Base-by-base conservation (phyloP, 2,888 invertebrate species). In the Polyommatus iphigenia region DNA sequence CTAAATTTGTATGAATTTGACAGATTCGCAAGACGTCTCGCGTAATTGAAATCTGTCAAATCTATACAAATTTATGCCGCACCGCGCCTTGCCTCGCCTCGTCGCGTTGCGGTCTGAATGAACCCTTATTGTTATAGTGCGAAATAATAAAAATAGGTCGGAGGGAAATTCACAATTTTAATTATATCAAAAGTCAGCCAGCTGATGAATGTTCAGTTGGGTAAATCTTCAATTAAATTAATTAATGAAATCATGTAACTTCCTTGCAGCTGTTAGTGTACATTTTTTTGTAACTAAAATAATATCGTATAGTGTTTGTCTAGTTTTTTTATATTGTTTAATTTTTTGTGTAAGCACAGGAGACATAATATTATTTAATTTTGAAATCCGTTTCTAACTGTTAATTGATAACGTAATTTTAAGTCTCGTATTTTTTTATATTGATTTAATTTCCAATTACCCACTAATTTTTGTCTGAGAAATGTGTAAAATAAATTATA, bases 231-330 rank as follows among this genome's bases (percentile, higher is more conserved):
- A 15, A 29, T 75, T 79, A 50, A 79, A 76, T 78, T 62, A 88
- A 89, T 88, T 88, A 78, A 89, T 86, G 84, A 87, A 85, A 89
- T 90, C 50, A 50, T 91, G 89, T 90, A 91, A 90, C 10, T 62
- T 62, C 10, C 10, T 10, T 59, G 10, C 59, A 8, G n/a, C n/a
- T n/a, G n/a, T n/a, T 24, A 20, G 8, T 8, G 3, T 20, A 59
- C 0, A 7, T n/a, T 62, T 20, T 59, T 20, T 62, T 20, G 20
- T 10, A 10, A 20, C 10, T 62, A 10, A 24, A 62, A n/a, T 59
- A 20, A 7, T 59, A 20, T 20, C 3, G n/a, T 24, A 1, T 62
- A 20, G 24, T 24, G 3, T 62, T 24, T 59, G 6, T 24, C 0
- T 59, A 59, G 8, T 62, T 24, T n/a, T 8, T 59, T 59, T 59